Conservation (phyloP, 2,113 vertebrate species). For the Mastomys coucha region DNA sequence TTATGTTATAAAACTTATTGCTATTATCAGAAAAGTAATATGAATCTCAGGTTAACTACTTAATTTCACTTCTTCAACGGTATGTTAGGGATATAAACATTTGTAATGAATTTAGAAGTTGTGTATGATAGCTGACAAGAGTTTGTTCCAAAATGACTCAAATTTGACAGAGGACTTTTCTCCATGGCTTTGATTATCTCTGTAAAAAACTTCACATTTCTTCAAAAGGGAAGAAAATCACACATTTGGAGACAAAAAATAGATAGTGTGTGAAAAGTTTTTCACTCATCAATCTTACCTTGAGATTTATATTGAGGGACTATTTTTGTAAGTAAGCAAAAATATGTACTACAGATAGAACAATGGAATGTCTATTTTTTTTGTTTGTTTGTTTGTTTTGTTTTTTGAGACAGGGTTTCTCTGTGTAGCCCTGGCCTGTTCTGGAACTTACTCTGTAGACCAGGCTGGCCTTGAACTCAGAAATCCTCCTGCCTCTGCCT, state of each 20-base stretch:
- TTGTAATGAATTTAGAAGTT: conserved; percentile 69
- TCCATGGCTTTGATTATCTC: conserved; percentile 53
- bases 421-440: too few species aligned
- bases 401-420: too few species aligned
- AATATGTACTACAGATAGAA: background rate
- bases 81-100: conserved; percentile 49
- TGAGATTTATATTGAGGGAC: background rate
- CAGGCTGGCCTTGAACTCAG: too few species aligned
- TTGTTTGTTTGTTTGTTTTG: too few species aligned
- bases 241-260: background rate
- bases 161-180: conserved; percentile 60
- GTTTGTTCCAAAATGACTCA: conserved; percentile 65
- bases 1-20: conserved; percentile 50
- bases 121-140: conserved; percentile 63
- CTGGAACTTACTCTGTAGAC: too few species aligned
- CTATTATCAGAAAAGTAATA: conserved; percentile 1
- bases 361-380: background rate
- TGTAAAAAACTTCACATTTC: conserved; percentile 53
- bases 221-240: conserved; percentile 1
- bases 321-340: background rate
- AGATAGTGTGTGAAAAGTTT: background rate
- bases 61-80: conserved; percentile 51
- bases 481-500: too few species aligned
- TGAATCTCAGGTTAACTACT: conserved; percentile 60
- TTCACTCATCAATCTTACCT: conserved; percentile 10